phyloP scores from a whole-genome alignment of 2,113 vertebrate species.

The Gopherus flavomarginatus region DNA sequence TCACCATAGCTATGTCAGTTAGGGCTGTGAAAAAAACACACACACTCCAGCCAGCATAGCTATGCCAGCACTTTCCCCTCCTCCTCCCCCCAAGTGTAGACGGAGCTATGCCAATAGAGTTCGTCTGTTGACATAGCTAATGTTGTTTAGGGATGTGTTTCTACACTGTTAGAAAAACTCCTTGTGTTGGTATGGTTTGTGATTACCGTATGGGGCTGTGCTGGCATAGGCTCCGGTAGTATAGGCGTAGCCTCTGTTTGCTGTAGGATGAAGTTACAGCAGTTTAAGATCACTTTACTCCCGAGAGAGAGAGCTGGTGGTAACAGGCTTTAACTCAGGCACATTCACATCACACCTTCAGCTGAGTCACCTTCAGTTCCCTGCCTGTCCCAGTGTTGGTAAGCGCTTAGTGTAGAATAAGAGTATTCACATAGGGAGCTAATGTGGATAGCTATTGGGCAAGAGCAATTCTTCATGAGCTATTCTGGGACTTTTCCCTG shows the following conservation, averaged over 20 bases:
- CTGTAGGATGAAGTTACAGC: background rate
- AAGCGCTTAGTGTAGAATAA: background rate
- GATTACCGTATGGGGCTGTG: background rate
- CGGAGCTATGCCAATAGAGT: no score
- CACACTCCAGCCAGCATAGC: no score
- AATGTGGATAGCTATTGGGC: background rate
- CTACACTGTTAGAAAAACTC: no score
- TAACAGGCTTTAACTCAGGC: background rate
- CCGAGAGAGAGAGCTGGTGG: background rate
- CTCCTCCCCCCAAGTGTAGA: no score
- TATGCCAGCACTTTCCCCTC: no score
- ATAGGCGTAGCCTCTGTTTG: background rate
- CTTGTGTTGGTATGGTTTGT: no score
- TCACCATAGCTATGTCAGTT: no score
- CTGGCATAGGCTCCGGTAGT: background rate
- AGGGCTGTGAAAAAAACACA: no score
- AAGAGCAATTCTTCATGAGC: background rate
- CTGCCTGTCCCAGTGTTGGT: background rate
- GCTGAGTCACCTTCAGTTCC: background rate
- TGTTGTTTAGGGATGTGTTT: no score
- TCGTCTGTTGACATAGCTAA: no score
- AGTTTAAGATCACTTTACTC: background rate
- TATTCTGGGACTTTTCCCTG: background rate
- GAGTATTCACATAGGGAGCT: background rate
- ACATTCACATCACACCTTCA: background rate